Evolutionary conservation across 35 echinoderm and acorn worm species (phyloP).

Genomic region (Stichopus chloronotus): DNA sequence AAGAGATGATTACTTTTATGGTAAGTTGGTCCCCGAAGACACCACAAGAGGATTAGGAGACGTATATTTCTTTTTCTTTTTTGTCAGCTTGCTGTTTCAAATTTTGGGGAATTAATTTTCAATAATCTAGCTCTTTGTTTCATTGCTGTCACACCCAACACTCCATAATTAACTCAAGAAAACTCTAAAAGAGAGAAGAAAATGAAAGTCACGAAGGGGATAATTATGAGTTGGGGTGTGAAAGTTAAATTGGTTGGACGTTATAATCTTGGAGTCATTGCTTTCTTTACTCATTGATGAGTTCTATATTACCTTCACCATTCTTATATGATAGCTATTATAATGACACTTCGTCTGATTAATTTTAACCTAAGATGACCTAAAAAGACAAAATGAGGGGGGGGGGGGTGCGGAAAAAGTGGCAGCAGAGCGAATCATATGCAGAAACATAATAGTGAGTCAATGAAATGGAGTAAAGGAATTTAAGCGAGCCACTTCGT

Average conservation of each 20-base stretch:
- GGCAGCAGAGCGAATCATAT: too few species aligned
- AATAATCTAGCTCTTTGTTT: slow-evolving; percentile 40
- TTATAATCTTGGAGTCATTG: neutral
- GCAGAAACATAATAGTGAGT: too few species aligned
- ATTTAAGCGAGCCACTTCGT: too few species aligned
- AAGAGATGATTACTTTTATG: slow-evolving; percentile 40
- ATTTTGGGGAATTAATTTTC: slow-evolving; percentile 38
- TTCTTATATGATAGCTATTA: neutral
- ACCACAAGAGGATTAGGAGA: neutral
- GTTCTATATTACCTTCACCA: neutral
- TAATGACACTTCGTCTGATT: neutral
- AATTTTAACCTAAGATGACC: slow-evolving; percentile 13
- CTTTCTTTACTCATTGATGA: neutral
- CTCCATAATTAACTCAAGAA: slow-evolving; percentile 41
- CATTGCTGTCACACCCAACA: slow-evolving; percentile 26
- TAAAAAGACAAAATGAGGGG: neutral
- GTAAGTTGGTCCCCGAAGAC: slow-evolving; percentile 31
- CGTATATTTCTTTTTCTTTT: neutral
- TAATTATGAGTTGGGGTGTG: slow-evolving; percentile 18
- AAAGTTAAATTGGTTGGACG: neutral
- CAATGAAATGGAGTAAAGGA: too few species aligned
- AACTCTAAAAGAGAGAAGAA: neutral
- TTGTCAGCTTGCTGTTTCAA: slow-evolving; percentile 11
- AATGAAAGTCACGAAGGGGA: neutral
- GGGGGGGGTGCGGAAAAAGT: too few species aligned